phyloP scores from a whole-genome alignment of 2,888 invertebrate genomes.

The Erpobdella octoculata region DNA sequence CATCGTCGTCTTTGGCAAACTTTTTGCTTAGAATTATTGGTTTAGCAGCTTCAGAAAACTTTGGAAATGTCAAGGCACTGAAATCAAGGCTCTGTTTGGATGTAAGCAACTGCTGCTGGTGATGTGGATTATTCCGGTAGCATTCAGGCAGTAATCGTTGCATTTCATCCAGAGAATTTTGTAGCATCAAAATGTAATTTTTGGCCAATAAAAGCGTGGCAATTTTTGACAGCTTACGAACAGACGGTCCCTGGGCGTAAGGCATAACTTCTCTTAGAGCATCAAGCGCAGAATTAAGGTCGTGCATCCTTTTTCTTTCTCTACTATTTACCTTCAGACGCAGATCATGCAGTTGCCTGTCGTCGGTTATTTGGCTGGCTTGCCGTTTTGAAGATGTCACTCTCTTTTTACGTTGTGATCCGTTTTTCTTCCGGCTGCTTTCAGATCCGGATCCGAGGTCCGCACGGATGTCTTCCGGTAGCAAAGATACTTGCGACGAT shows the following conservation, averaged over 20 bases:
- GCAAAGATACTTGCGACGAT: too few relatives aligned
- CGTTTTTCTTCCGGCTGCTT: too few relatives aligned
- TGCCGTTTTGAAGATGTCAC: too few relatives aligned
- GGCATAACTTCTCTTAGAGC: conserved; percentile 52
- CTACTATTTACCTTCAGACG: conserved; percentile 54
- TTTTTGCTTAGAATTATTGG: too few relatives aligned
- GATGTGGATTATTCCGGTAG: not conserved
- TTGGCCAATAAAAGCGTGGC: conserved; percentile 50
- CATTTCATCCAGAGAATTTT: conserved; percentile 46
- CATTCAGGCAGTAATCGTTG: not conserved
- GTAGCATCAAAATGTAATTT: conserved; percentile 51
- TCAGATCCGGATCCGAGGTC: too few relatives aligned
- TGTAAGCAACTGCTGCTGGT: not conserved
- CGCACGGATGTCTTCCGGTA: too few relatives aligned
- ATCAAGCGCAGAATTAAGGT: conserved; percentile 53
- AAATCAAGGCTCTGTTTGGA: too few relatives aligned
- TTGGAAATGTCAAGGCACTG: not conserved
- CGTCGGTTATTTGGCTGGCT: conserved; percentile 30
- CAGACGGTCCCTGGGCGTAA: conserved; percentile 50
- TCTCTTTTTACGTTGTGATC: too few relatives aligned
- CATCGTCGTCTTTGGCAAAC: too few relatives aligned
- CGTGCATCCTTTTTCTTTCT: conserved; percentile 55
- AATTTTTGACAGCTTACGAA: conserved; percentile 50
- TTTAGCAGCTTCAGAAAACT: too few relatives aligned
- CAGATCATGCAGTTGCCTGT: conserved; percentile 45